phyloP scores from a whole-genome alignment of 2,113 vertebrate species.

The Ceratotherium simum region DNA sequence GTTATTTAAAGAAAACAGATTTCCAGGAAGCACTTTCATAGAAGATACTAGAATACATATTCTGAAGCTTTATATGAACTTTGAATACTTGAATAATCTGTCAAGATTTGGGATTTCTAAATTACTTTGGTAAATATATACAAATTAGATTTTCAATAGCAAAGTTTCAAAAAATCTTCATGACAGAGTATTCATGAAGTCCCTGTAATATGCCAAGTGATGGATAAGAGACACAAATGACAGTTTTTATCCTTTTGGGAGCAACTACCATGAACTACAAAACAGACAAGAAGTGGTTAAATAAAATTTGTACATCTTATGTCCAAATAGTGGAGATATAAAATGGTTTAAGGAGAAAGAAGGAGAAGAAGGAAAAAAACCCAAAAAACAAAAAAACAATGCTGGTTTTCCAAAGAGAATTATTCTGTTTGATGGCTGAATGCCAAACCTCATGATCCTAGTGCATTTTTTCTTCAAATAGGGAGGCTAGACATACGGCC shows the following conservation, averaged over 20 bases:
- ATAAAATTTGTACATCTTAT: background rate
- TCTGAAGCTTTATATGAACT: background rate
- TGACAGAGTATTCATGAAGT: background rate
- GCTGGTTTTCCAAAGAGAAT: background rate
- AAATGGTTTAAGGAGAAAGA: background rate
- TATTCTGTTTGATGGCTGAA: background rate
- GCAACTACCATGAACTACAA: background rate
- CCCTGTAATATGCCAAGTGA: background rate
- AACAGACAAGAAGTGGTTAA: background rate
- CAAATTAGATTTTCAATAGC: background rate
- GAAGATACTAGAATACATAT: background rate
- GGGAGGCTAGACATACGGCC: background rate
- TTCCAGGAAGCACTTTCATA: background rate
- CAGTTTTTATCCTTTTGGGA: background rate
- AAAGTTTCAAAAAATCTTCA: background rate
- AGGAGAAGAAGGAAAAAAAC: background rate
- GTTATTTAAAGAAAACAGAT: background rate
- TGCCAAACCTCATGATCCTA: background rate
- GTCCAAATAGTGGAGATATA: background rate
- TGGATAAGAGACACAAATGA: background rate
- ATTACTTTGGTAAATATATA: background rate
- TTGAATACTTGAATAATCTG: conserved; percentile 4
- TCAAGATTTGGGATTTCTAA: background rate
- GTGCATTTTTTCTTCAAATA: background rate
- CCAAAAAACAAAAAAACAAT: background rate